phyloP scores from a whole-genome alignment of 1,140 invertebrate species.

The Anoplolepis gracilipes region DNA sequence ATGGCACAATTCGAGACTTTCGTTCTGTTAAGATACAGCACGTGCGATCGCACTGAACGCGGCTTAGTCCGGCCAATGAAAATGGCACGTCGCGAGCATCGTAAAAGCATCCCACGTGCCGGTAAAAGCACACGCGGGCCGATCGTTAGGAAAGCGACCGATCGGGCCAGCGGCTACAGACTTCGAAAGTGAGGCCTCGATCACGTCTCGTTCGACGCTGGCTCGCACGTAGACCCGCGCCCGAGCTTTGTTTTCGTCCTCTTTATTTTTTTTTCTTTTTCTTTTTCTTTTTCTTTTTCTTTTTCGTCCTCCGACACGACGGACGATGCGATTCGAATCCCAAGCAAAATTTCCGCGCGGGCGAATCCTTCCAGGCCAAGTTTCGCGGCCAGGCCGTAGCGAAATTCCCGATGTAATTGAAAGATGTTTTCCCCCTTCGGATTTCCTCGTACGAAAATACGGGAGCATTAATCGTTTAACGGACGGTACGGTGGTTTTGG shows the following conservation, averaged over 20 bases:
- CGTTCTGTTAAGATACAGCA: not conserved
- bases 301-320: not conserved
- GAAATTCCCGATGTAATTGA: slow-evolving; percentile 36
- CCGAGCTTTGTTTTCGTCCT: slow-evolving; percentile 55
- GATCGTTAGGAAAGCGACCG: slow-evolving; percentile 72
- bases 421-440: not conserved
- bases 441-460: not conserved
- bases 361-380: slow-evolving; percentile 43
- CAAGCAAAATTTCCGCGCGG: not conserved
- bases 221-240: slow-evolving; percentile 55
- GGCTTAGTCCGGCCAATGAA: slow-evolving; percentile 32
- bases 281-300: not conserved
- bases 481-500: not conserved
- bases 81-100: slow-evolving; percentile 59
- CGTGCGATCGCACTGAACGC: not conserved
- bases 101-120: slow-evolving; percentile 51
- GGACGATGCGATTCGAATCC: slow-evolving; percentile 43
- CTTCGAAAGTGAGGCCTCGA: slow-evolving; percentile 81
- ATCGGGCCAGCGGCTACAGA: slow-evolving; percentile 48
- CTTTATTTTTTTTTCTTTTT: too few species aligned
- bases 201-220: slow-evolving; percentile 75
- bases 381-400: not conserved
- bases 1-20: not conserved
- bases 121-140: slow-evolving; percentile 62
- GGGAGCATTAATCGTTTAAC: slow-evolving; percentile 39